Base-by-base conservation (phyloP, 1,140 invertebrate genomes). In the Lepidostoma basale region DNA sequence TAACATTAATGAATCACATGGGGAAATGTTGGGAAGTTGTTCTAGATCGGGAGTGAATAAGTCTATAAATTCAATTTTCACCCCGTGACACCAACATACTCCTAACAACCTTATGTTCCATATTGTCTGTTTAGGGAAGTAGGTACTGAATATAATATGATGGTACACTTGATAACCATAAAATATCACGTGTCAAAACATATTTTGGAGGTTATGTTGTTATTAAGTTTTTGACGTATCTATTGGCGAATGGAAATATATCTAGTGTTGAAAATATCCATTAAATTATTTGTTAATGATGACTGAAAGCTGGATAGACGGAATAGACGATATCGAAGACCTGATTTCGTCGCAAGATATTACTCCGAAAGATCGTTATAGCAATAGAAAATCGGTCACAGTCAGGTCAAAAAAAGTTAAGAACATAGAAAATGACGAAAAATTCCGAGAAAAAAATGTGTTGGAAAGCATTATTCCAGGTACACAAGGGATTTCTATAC, bases 261-360 rank as follows among this genome's bases (percentile, higher is more conserved):
- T n/a, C n/a, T n/a, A n/a, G n/a, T n/a, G n/a, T n/a, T n/a, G n/a
- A n/a, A n/a, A n/a, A n/a, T n/a, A n/a, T n/a, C n/a, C n/a, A n/a
- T n/a, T n/a, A n/a, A n/a, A n/a, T 23, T 45, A 3, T 23, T 12
- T 23, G 23, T 12, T n/a, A 22, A 66, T 16, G 16, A 59, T 66
- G 64, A 52, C 47, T 42, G 44, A 67, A 44, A 47, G 49, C 36
- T 67, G 58, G 33, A 59, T 54, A 33, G 56, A 60, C 6, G 63
- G 63, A 42, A 68, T 72, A 4, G 70, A 72, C 22, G 92, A 93
- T 81, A 93, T 93, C 63, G 91, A 93, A 79, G 92, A 93, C 84
- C 80, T 93, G 60, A 90, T 93, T 80, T 88, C 87, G 18, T 86
- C 89, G 0, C 88, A 92, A 75, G 90, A 93, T 75, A 88, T 92